phyloP scores from a whole-genome alignment of 2,113 vertebrate genomes.

The Mormyrus iriodes region DNA sequence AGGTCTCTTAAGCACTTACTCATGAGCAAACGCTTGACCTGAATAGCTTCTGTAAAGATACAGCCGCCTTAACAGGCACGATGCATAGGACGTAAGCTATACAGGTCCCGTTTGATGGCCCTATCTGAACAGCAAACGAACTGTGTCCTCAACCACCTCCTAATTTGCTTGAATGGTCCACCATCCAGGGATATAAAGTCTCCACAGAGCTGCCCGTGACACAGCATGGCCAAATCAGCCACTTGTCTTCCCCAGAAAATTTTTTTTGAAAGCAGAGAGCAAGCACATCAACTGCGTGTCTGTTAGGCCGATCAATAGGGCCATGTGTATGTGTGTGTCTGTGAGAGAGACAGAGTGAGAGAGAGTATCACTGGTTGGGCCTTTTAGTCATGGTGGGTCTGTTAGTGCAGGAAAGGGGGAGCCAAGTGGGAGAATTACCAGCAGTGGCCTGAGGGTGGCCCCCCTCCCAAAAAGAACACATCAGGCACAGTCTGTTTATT shows the following conservation, averaged over 20 bases:
- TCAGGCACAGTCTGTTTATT: slow-evolving; percentile 67
- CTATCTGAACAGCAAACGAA: not conserved
- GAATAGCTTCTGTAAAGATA: not conserved
- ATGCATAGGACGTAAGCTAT: not conserved
- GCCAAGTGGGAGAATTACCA: slow-evolving; percentile 57
- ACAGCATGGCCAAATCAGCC: not conserved
- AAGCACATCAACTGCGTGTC: slow-evolving; percentile 68
- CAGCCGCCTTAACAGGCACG: not conserved
- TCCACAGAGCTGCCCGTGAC: not conserved
- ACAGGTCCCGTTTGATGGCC: not conserved
- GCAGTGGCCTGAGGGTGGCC: slow-evolving; percentile 67
- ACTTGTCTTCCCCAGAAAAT: slow-evolving; percentile 41
- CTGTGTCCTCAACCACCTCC: not conserved
- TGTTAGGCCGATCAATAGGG: slow-evolving; percentile 81
- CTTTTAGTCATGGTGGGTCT: slow-evolving; percentile 75
- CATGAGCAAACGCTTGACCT: not conserved
- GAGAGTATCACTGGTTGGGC: slow-evolving; percentile 77
- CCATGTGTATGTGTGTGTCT: slow-evolving; percentile 80
- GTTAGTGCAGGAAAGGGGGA: slow-evolving; percentile 58
- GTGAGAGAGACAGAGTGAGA: slow-evolving; percentile 83
- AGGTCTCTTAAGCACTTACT: not conserved
- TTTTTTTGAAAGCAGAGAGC: slow-evolving; percentile 66
- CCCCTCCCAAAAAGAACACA: slow-evolving; percentile 68
- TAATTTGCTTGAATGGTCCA: not conserved
- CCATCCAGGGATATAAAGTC: not conserved